These are phyloP conservation scores for Pogona vitticeps DNA, from an alignment of 2,113 vertebrate genomes.

Conservation along the genomic window DNA sequence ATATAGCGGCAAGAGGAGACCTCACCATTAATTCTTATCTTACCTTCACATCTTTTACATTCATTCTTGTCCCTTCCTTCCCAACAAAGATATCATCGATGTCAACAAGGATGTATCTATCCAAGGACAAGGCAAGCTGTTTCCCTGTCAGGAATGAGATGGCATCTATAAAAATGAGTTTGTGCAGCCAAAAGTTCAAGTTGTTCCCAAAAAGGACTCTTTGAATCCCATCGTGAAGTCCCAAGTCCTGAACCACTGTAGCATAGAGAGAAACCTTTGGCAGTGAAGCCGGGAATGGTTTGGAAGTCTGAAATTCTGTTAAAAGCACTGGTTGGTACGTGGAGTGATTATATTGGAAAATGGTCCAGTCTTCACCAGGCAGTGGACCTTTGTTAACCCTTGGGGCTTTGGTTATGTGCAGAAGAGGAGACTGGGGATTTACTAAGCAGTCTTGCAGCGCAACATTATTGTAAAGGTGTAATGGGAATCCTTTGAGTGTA, in stretches of 20 bases:
- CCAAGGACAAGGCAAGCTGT: conserved; percentile 87
- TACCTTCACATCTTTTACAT: conserved; percentile 95
- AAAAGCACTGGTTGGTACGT: conserved; percentile 92
- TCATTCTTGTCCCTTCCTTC: conserved; percentile 97
- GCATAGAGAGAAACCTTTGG: conserved; percentile 77
- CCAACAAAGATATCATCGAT: conserved; percentile 97
- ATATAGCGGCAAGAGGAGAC: background rate
- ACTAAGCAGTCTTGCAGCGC: conserved; percentile 89
- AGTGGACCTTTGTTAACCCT: conserved; percentile 85
- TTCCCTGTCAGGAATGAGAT: conserved; percentile 91
- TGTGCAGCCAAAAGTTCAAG: conserved; percentile 94
- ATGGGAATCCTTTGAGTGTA: conserved; percentile 86
- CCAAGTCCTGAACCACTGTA: conserved; percentile 91
- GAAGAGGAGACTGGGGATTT: conserved; percentile 87
- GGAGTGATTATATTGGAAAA: conserved; percentile 94
- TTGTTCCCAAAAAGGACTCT: conserved; percentile 94
- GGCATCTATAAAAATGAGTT: conserved; percentile 92
- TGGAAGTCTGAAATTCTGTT: conserved; percentile 78
- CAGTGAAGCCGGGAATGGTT: conserved; percentile 66
- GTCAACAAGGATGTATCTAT: conserved; percentile 93
- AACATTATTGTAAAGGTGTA: conserved; percentile 88
- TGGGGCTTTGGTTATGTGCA: conserved; percentile 87
- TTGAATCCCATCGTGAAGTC: conserved; percentile 92
- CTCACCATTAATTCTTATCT: conserved; percentile 27
- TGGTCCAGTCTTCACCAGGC: conserved; percentile 93